These are phyloP conservation scores for Ispidina lecontei DNA, from an alignment of 2,797 vertebrate genomes.

Conservation along the genomic window DNA sequence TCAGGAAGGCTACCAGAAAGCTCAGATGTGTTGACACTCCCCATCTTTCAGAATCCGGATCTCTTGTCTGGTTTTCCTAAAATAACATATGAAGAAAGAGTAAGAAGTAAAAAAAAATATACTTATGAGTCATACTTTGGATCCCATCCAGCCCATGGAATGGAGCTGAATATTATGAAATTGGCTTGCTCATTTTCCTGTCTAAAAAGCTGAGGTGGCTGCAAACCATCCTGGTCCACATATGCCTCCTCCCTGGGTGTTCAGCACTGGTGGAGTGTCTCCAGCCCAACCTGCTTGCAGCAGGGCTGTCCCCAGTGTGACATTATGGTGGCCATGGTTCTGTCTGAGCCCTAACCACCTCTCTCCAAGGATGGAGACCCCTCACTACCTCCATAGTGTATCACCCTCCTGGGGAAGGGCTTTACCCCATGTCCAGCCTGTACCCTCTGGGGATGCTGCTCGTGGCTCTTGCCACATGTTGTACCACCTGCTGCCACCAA, in stretches of 20 bases:
- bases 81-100: not conserved
- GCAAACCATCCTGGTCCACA: not conserved
- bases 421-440: not conserved
- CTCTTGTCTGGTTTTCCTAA: constrained; percentile 70
- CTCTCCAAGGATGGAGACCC: not conserved
- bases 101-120: not conserved
- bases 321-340: not conserved
- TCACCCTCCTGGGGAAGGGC: not conserved
- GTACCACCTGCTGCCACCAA: not conserved
- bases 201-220: not conserved
- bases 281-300: not conserved
- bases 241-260: not conserved
- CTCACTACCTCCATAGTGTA: accelerated
- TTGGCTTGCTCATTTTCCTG: not conserved
- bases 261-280: not conserved
- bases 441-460: not conserved
- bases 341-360: not conserved
- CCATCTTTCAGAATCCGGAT: constrained; percentile 70
- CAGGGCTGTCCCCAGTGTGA: not conserved
- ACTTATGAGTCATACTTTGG: not conserved
- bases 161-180: not conserved
- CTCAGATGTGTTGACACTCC: constrained; percentile 49
- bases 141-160: not conserved
- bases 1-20: not conserved
- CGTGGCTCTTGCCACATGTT: not conserved